These are phyloP conservation scores for Drosophila oshimai DNA, from an alignment of 1,140 invertebrate genomes.

Conservation along the genomic window DNA sequence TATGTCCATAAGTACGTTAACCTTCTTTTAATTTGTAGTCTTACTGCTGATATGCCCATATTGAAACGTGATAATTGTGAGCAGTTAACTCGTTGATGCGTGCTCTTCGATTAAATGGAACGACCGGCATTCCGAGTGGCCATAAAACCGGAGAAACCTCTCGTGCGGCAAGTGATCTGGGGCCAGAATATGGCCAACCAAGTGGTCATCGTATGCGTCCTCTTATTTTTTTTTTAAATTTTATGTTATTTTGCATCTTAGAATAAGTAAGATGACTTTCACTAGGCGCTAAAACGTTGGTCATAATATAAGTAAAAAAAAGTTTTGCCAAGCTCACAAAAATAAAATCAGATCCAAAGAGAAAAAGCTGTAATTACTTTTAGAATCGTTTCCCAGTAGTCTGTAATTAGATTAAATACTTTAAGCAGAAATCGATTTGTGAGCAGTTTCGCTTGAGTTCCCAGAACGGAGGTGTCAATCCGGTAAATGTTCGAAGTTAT, in stretches of 20 bases:
- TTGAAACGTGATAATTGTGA: neutral
- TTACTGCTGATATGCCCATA: neutral
- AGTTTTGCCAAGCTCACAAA: too few relatives aligned
- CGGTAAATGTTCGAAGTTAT: constrained; percentile 22
- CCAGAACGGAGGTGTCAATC: constrained; percentile 16
- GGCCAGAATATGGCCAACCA: neutral
- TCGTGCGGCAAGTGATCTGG: constrained; percentile 11
- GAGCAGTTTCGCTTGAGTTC: neutral
- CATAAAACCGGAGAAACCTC: constrained; percentile 22
- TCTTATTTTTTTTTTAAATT: neutral
- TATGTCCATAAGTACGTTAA: too few relatives aligned
- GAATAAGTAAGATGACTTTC: too few relatives aligned
- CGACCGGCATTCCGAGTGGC: neutral
- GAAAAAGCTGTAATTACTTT: neutral
- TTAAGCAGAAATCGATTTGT: neutral
- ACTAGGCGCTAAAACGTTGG: too few relatives aligned
- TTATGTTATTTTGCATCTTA: too few relatives aligned
- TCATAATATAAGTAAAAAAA: too few relatives aligned
- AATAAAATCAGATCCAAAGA: neutral
- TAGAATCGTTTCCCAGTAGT: neutral
- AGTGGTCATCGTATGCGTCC: neutral
- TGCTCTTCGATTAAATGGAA: neutral
- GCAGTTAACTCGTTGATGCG: neutral
- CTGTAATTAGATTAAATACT: neutral
- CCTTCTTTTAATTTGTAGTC: neutral